Evolutionary conservation across 2,888 invertebrate genomes (phyloP), one percentile per base, ranked within the genome.

Genomic region (Stenchaetothrips biformis): DNA sequence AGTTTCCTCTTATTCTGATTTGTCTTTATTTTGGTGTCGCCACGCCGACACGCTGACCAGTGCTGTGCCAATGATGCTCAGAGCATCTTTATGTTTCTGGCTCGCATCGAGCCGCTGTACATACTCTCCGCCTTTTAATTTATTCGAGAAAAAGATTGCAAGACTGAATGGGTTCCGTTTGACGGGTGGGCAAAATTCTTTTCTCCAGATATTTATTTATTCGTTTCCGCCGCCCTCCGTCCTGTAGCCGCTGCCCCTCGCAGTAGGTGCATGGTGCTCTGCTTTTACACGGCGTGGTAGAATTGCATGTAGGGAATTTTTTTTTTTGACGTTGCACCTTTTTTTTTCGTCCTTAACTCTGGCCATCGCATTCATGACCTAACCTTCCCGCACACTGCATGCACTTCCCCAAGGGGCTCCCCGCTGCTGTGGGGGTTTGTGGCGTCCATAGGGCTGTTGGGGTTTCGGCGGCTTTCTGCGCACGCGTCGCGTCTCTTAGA

Each of bases 41-140:
- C 59, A 59, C 59, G 16, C 16, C 13, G 59, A 59, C 59, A 6
- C 59, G 59, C 13, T 59, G 59, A 74, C 21, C 25, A 21, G 67
- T 11, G 67, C 67, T 74, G 67, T 74, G 67, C 67, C 67, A 74
- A 74, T 9, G 67, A 74, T 74, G 67, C 67, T 74, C 11, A 7
- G 25, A 25, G 67, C 67, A 21, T 74, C 67, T 21, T 74, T 74
- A 37, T 74, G 21, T 74, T 74, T 25, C 11, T 74, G 25, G 25
- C 67, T 74, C 67, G 67, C 25, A 74, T 74, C 67, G 67, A 74
- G 67, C 25, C 25, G 11, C 18, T 74, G 67, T 74, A 74, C 67
- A 21, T 74, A 74, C 37, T 37, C 37, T 37, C 37, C 37, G 37
- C 37, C 37, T 37, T 37, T 21, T 74, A 67, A 67, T 67, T 11